These are phyloP conservation scores for Mimumesa dahlbomi DNA, from an alignment of 2,888 invertebrate species.

Conservation along the genomic window DNA sequence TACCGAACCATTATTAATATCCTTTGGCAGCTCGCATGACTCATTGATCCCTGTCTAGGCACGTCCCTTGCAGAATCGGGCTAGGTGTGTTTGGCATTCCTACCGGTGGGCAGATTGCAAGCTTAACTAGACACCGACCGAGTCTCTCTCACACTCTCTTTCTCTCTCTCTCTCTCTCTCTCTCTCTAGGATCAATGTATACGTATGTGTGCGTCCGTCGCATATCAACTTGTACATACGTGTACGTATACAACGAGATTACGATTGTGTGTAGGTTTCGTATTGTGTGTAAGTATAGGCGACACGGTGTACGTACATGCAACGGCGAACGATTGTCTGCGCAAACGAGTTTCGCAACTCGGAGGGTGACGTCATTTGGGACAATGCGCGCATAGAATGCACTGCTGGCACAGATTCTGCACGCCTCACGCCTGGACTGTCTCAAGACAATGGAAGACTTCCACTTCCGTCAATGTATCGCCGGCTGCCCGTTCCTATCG, in stretches of 20 bases:
- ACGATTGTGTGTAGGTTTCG: neutral
- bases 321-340: slow-evolving; percentile 56
- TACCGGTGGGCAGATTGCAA: slow-evolving; percentile 65
- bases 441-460: slow-evolving; percentile 60
- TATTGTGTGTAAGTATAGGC: neutral
- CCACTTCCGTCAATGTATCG: slow-evolving; percentile 59
- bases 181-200: neutral
- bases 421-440: slow-evolving; percentile 43
- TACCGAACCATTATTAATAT: slow-evolving; percentile 59
- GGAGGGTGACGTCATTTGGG: slow-evolving; percentile 70
- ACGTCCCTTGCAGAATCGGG: slow-evolving; percentile 48
- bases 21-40: slow-evolving; percentile 62
- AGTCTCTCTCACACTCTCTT: neutral
- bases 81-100: slow-evolving; percentile 71
- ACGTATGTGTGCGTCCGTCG: neutral
- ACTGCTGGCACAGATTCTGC: slow-evolving; percentile 72
- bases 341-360: slow-evolving; percentile 68
- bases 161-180: neutral
- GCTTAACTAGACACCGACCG: slow-evolving; percentile 47
- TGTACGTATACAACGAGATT: neutral
- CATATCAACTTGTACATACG: neutral
- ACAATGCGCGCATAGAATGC: slow-evolving; percentile 66
- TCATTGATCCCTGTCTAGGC: slow-evolving; percentile 54
- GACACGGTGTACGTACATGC: slow-evolving; percentile 11
- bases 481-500: slow-evolving; percentile 31